Percentiles rank a stretch among this genome's conserved stretches.
Evolutionary conservation across 1,140 invertebrate genomes (phyloP).

Genomic region (Drosophila novamexicana): DNA sequence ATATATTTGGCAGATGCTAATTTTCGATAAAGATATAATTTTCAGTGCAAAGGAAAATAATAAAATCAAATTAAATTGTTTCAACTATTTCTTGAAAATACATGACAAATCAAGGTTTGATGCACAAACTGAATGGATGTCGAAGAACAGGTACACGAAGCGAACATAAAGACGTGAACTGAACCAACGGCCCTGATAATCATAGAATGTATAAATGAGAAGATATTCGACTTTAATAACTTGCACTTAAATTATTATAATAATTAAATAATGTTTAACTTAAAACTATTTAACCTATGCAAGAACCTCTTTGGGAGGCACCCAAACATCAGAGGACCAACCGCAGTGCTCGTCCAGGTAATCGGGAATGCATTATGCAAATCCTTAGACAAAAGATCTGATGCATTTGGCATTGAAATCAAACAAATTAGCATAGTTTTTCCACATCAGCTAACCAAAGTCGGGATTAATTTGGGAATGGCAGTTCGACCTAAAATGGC

Average conservation of each 20-base stretch:
- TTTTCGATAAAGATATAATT: too few species aligned
- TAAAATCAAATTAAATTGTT: too few species aligned
- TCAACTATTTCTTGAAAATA: too few species aligned
- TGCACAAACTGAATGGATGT: too few species aligned
- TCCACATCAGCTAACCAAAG: constrained; percentile 71
- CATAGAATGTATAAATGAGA: too few species aligned
- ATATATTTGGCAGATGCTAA: too few species aligned
- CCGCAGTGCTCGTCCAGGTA: constrained; percentile 43
- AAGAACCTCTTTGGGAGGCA: constrained; percentile 19
- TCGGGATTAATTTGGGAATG: constrained; percentile 69
- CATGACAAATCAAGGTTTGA: too few species aligned
- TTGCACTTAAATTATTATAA: neutral
- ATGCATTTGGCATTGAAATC: constrained; percentile 40
- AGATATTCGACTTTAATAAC: neutral
- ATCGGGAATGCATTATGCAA: constrained; percentile 72
- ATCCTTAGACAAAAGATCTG: constrained; percentile 55
- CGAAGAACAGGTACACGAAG: too few species aligned
- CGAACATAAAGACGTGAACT: too few species aligned
- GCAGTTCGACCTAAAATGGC: constrained; percentile 29
- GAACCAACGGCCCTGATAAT: too few species aligned
- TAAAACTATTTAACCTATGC: constrained; percentile 14
- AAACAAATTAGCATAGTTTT: constrained; percentile 76
- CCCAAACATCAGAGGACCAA: constrained; percentile 9
- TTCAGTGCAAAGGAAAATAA: too few species aligned
- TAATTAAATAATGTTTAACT: neutral